A percentile compares a stretch with the other conserved stretches of the same genome.
These are phyloP conservation scores for Taenioides sp. DNA, from an alignment of 2,797 vertebrate genomes.

Conservation along the genomic window DNA sequence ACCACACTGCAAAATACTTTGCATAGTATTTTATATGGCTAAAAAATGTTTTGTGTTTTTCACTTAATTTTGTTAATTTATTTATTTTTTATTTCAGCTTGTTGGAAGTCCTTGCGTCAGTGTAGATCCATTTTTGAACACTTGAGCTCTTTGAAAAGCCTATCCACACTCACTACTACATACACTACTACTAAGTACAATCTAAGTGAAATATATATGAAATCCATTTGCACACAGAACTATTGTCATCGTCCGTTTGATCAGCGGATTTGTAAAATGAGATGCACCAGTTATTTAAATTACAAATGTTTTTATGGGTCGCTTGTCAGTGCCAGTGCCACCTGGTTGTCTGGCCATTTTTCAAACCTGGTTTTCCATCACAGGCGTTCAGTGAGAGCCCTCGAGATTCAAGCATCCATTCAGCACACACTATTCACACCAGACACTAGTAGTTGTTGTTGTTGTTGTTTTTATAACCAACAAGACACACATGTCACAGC, in stretches of 20 bases:
- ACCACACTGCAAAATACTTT: too few species aligned
- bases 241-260: not conserved
- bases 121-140: not conserved
- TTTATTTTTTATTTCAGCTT: not conserved
- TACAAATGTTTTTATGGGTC: constrained; percentile 9
- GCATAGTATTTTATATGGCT: too few species aligned
- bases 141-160: not conserved
- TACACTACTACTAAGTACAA: too few species aligned
- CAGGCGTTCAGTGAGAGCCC: constrained; percentile 15
- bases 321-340: constrained; percentile 30
- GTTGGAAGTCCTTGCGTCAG: not conserved
- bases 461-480: not conserved
- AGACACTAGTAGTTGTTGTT: not conserved
- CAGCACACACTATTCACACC: constrained; percentile 10
- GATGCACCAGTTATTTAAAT: not conserved
- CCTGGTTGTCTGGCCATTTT: constrained; percentile 22
- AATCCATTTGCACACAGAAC: not conserved
- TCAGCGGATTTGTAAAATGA: not conserved
- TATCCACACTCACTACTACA: not conserved
- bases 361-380: constrained; percentile 15
- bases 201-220: too few species aligned
- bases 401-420: constrained; percentile 31
- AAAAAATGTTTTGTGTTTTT: too few species aligned
- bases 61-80: too few species aligned
- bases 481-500: not conserved